Evolutionary conservation across 2,797 vertebrate species (phyloP).

Genomic region (Molossus alvarezi): DNA sequence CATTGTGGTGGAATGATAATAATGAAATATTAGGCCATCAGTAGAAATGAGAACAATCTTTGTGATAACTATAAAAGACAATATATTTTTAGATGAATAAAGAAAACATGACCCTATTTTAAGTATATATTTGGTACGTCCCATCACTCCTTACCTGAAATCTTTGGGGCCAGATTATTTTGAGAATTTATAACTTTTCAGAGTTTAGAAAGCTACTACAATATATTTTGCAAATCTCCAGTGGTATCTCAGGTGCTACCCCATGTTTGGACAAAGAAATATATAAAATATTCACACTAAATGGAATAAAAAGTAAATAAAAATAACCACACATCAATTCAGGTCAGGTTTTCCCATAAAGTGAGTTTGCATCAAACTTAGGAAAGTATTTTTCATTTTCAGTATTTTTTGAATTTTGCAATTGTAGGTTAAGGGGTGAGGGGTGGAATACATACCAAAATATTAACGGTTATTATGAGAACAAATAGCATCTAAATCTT

Average conservation of each 20-base stretch:
- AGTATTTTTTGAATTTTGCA: constrained; percentile 27
- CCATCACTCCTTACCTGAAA: constrained; percentile 16
- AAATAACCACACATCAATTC: not conserved
- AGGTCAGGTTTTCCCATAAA: constrained; percentile 51
- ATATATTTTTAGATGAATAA: constrained; percentile 65
- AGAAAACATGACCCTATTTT: constrained; percentile 23
- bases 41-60: constrained; percentile 45
- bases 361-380: constrained; percentile 45
- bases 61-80: constrained; percentile 31
- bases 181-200: constrained; percentile 52
- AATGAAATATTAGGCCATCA: constrained; percentile 33
- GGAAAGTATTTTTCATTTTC: constrained; percentile 28
- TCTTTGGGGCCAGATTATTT: not conserved
- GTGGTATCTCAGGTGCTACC: not conserved
- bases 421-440: not conserved
- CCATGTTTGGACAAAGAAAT: not conserved
- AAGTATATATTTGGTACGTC: not conserved
- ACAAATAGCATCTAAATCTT: constrained; percentile 30
- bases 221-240: constrained; percentile 48
- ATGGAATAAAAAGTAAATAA: constrained; percentile 45
- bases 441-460: constrained; percentile 18
- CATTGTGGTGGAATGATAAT: constrained; percentile 21
- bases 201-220: constrained; percentile 58
- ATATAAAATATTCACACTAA: constrained; percentile 55
- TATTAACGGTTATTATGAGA: constrained; percentile 44